Base-by-base conservation (phyloP, 2,113 vertebrate genomes). In the Atrichornis clamosus region DNA sequence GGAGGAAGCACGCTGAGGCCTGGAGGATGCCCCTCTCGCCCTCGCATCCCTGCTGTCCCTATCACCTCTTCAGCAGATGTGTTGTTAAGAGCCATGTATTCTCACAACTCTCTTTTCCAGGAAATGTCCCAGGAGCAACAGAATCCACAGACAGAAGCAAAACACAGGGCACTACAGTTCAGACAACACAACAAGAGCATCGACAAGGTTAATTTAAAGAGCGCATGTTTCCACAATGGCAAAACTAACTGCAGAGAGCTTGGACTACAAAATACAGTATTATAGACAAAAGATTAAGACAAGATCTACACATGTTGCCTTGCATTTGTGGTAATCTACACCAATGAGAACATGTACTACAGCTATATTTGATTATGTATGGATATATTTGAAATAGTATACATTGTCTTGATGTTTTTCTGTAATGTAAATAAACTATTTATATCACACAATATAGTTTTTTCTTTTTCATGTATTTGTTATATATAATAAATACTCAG, bases 351-450 rank as follows among this genome's bases (percentile, higher is more conserved):
- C 98, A 98, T 98, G 98, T 99, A 99, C 98, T 98, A 98, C 98
- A 98, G 98, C 99, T 99, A 98, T 99, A 99, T 99, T 99, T 98
- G 98, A 99, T 99, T 99, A 99, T 99, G 98, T 99, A 98, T 99
- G 99, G 98, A 99, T 99, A 99, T 99, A 99, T 99, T 99, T 99
- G 99, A 99, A 99, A 99, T 99, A 99, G 99, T 99, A 99, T 99
- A 99, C 98, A 99, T 99, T 99, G 99, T 99, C 99, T 99, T 99
- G 99, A 99, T 99, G 98, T 99, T 99, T 99, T 99, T 99, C 99
- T 99, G 99, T 99, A 99, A 99, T 99, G 99, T 99, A 99, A 99
- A 99, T 99, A 99, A 99, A 99, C 99, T 99, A 99, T 99, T 99
- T 99, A 99, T 99, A 99, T 99, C 99, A 99, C 98, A 98, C 98